Evolutionary conservation across 2,797 vertebrate genomes (phyloP).

Genomic region (Syngnathus acus): DNA sequence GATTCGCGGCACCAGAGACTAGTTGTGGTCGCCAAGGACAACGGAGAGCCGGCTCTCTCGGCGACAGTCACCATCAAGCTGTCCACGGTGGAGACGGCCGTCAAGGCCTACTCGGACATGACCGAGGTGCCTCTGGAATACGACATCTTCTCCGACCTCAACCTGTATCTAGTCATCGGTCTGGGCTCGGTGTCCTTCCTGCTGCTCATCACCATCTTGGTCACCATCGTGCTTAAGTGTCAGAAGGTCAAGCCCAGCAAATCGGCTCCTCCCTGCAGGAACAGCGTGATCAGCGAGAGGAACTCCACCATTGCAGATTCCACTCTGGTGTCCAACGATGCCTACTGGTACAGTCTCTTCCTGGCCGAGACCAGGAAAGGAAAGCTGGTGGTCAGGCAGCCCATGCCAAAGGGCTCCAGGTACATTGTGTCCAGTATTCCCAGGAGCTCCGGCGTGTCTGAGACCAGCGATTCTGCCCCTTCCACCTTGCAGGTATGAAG

Average conservation of each 20-base stretch:
- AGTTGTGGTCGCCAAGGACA: constrained; percentile 44
- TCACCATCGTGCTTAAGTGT: constrained; percentile 47
- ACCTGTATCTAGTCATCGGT: constrained; percentile 57
- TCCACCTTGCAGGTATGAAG: constrained; percentile 34
- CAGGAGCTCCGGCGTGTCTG: constrained; percentile 39
- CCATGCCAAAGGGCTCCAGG: constrained; percentile 44
- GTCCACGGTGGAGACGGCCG: constrained; percentile 40
- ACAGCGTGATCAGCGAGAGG: constrained; percentile 40
- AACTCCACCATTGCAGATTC: constrained; percentile 39
- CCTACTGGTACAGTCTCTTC: constrained; percentile 49
- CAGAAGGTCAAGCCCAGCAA: constrained; percentile 41
- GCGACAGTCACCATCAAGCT: constrained; percentile 50
- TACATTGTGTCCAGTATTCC: constrained; percentile 55
- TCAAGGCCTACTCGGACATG: constrained; percentile 42
- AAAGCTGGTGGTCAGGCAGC: constrained; percentile 48
- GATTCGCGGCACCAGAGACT: constrained; percentile 36
- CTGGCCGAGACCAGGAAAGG: constrained; percentile 46
- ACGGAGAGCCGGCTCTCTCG: constrained; percentile 41
- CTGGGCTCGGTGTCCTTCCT: constrained; percentile 52
- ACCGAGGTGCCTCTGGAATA: constrained; percentile 47
- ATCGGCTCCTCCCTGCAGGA: constrained; percentile 36
- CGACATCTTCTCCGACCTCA: constrained; percentile 50
- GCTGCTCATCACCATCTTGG: constrained; percentile 38
- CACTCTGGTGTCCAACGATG: constrained; percentile 44
- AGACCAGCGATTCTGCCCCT: constrained; percentile 44